Base-by-base conservation (phyloP, 2,888 invertebrate genomes). In the Cryptus armator region DNA sequence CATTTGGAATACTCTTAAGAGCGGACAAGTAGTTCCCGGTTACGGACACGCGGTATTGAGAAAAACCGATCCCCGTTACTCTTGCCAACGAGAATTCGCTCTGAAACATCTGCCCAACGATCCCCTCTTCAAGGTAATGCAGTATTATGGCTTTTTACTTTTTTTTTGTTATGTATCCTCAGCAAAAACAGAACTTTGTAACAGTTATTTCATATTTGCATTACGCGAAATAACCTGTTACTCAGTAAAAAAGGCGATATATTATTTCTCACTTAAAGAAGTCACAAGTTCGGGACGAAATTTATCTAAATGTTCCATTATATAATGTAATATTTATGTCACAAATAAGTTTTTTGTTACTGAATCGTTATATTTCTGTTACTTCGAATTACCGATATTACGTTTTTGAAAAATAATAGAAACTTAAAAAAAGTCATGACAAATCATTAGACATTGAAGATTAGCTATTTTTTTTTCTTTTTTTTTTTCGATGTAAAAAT, bases 31-130 rank as follows among this genome's bases (percentile, higher is more conserved):
- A n/a, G 98, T 99, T 62, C 99, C 99, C 74, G 99, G 99, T 68
- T 99, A 98, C 93, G 99, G 99, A 46, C 99, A 99, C 94, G 99
- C 99, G 89, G 99, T 99, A 0, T 96, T 99, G 87, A 96, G 99
- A 90, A 99, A 99, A 94, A 99, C 99, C 86, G 99, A 99, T 94
- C 99, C 95, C 89, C 97, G 95, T 92, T 99, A 99, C 94, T 97
- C 97, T 10, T 98, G 98, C 94, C 99, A 99, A 94, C 96, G 98
- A 89, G 98, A 99, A 93, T 99, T 99, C 94, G 98, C 99, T 24
- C 95, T 97, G 91, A 98, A 99, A 94, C 98, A 99, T 94, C 94
- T 99, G 92, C 99, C 99, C 76, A 96, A 99, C 91, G 99, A 99
- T 94, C 96, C 97, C 0, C 94, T 98, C 91, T 99, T 99, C 96